A percentile compares a stretch with the other conserved stretches of the same genome.
These are phyloP conservation scores for Ypsolopha scabrella DNA, from an alignment of 2,888 invertebrate genomes.

Conservation along the genomic window DNA sequence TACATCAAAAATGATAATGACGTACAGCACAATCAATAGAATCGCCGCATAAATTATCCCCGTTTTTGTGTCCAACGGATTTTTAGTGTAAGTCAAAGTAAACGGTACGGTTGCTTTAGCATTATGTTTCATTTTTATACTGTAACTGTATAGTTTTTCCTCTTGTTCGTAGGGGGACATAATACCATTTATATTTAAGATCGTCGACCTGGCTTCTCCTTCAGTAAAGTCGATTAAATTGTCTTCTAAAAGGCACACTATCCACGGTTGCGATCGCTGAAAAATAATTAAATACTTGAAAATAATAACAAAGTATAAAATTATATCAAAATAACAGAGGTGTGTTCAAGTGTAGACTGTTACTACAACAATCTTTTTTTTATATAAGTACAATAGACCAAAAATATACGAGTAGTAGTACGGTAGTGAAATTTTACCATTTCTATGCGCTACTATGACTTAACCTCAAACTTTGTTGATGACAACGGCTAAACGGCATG, in stretches of 20 bases:
- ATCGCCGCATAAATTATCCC: constrained; percentile 77
- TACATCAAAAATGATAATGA: constrained; percentile 84
- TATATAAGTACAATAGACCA: too few species aligned
- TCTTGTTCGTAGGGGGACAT: constrained; percentile 4
- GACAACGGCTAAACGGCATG: too few species aligned
- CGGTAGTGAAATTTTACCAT: too few species aligned
- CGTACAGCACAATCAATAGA: constrained; percentile 77
- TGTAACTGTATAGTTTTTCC: background rate
- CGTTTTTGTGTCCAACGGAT: constrained; percentile 70
- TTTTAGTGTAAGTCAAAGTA: constrained; percentile 54
- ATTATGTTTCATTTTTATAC: constrained; percentile 1
- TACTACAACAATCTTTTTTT: too few species aligned
- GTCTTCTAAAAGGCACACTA: constrained; percentile 62
- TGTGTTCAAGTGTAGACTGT: too few species aligned
- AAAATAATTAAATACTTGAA: constrained; percentile 5
- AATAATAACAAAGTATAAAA: too few species aligned
- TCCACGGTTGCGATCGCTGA: constrained; percentile 64
- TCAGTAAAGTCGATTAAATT: constrained; percentile 63
- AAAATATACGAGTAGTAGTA: too few species aligned
- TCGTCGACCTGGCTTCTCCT: constrained; percentile 44
- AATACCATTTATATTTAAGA: constrained; percentile 26
- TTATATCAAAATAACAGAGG: too few species aligned
- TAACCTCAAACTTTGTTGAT: too few species aligned
- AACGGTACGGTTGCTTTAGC: constrained; percentile 14
- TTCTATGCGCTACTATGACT: too few species aligned